Percentiles rank a stretch among this genome's conserved stretches.
Evolutionary conservation across 2,113 vertebrate species (phyloP).

Genomic region (Crotalus tigris): DNA sequence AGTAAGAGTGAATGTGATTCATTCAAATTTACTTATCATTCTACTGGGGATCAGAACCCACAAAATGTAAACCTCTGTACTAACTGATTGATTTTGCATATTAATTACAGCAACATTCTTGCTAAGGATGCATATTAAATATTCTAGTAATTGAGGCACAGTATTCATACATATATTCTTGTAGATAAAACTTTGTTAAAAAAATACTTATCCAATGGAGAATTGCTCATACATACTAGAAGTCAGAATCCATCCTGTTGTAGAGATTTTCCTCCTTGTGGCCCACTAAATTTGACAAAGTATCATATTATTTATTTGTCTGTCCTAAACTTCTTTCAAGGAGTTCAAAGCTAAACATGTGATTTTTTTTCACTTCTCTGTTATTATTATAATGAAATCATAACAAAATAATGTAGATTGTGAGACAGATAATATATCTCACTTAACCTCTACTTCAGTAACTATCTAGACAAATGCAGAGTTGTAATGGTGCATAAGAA

Average conservation of each 20-base stretch:
- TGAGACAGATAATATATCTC: background rate
- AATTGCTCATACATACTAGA: conserved; percentile 49
- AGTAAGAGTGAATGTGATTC: no score
- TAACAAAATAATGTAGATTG: background rate
- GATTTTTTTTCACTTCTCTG: background rate
- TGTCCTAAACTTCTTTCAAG: background rate
- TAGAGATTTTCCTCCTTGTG: conserved; percentile 48
- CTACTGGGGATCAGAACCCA: no score
- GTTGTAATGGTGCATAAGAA: background rate
- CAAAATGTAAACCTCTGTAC: no score
- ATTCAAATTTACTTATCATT: no score
- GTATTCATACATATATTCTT: background rate
- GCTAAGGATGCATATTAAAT: background rate
- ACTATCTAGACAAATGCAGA: background rate
- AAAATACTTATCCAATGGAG: background rate
- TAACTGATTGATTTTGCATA: background rate
- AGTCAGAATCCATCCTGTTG: conserved; percentile 53
- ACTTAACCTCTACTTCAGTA: background rate
- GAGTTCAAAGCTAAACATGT: no score
- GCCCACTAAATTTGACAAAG: conserved; percentile 40
- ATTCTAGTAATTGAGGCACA: background rate
- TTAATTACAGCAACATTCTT: background rate
- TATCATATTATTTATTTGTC: background rate
- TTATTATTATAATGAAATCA: background rate
- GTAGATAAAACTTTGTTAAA: background rate